Evolutionary conservation across 2,888 invertebrate species (phyloP), one percentile per base, ranked within the genome.

Genomic region (Malachius bipustulatus): DNA sequence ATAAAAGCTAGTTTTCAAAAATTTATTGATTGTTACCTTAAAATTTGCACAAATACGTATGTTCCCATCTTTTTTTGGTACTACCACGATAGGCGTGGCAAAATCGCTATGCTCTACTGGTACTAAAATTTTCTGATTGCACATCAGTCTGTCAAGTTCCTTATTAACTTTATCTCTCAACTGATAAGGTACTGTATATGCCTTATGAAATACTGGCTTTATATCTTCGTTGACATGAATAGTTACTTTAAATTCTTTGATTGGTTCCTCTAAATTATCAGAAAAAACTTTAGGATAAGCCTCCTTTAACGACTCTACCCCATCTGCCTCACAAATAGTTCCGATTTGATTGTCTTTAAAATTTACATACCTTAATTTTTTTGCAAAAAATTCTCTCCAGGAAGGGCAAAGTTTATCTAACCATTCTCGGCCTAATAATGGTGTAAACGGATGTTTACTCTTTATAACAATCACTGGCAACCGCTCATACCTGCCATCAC

Each of bases 31-130:
- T 1, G 50, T 48, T 16, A 32, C 39, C 35, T 49, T 52, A 34
- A 45, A 51, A 46, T 57, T 48, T 2, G 48, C 45, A 35, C 52
- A 54, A 4, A 55, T 38, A 14, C 54, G 29, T 2, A 49, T 30
- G 2, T 30, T 26, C 8, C 35, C 36, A 24, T 43, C 38, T 12
- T 28, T 35, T 30, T 55, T 51, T 4, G 44, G 46, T 2, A 52
- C 49, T 32, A 49, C 39, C 3, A 52, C 49, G 2, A 52, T 46
- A 8, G 51, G 52, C 15, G 38, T 39, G 10, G 46, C 47, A 47
- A 45, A 51, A 13, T 45, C 40, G 16, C 37, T 43, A 41, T 39
- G 36, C 30, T 30, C 33, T 34, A 47, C 37, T 6, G 43, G 37
- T 12, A 13, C 26, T 16, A 51, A 26, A 16, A 45, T 43, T 13